Evolutionary conservation across 2,113 vertebrate species (phyloP).

Genomic region (Pygoscelis antarcticus): DNA sequence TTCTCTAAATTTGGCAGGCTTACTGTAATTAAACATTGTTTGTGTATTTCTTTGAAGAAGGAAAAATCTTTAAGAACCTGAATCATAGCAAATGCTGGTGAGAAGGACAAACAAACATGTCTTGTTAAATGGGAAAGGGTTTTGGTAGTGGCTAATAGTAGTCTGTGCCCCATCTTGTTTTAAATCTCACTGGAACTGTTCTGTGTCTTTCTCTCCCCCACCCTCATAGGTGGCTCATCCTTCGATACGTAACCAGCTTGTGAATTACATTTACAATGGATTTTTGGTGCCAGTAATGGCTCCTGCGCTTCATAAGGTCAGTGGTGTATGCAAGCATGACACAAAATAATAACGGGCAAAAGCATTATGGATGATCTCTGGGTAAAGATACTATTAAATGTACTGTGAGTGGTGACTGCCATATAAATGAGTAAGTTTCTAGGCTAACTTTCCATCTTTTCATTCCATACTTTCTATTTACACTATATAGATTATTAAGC

Average conservation of each 20-base stretch:
- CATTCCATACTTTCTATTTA: background rate
- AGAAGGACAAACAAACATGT: background rate
- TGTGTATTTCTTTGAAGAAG: background rate
- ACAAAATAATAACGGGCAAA: accelerated
- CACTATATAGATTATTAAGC: background rate
- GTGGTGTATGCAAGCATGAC: background rate
- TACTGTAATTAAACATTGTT: background rate
- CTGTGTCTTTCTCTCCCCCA: background rate
- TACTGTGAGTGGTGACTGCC: background rate
- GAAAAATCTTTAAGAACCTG: background rate
- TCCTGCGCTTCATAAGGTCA: constrained; percentile 95
- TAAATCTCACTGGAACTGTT: background rate
- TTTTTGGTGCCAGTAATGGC: constrained; percentile 95
- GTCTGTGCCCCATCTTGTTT: background rate
- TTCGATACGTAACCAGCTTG: constrained; percentile 90
- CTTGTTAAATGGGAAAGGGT: background rate
- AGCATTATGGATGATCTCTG: background rate
- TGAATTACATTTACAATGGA: constrained; percentile 96
- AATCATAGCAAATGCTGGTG: background rate
- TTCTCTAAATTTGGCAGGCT: background rate
- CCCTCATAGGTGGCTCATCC: constrained; percentile 84
- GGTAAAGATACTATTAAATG: background rate
- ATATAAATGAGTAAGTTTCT: background rate
- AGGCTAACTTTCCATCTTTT: background rate
- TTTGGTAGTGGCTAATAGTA: background rate